These are phyloP conservation scores for Masnerella sp. DNA, from an alignment of 2,888 invertebrate species.

Conservation along the genomic window DNA sequence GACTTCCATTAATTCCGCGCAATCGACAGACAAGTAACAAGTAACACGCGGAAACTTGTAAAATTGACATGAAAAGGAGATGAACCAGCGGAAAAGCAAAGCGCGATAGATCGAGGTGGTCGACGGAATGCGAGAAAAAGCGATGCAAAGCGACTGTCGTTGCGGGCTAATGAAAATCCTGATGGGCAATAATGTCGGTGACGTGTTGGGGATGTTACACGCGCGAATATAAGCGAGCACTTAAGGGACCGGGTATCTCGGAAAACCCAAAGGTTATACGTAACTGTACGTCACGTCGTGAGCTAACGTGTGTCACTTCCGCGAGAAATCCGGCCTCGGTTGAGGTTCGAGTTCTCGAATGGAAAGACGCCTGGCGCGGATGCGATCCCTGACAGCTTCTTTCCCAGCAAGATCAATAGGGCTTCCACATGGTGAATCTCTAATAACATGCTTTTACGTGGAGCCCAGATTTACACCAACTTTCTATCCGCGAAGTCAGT, in stretches of 20 bases:
- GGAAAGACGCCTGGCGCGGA: constrained; percentile 42
- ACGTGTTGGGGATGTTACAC: constrained; percentile 33
- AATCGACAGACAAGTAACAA: too few species aligned
- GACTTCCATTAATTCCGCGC: too few species aligned
- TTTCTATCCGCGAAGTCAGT: constrained; percentile 38
- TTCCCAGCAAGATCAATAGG: constrained; percentile 59
- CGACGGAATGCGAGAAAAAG: not conserved
- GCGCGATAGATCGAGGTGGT: not conserved
- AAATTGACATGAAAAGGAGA: too few species aligned
- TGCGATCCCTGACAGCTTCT: constrained; percentile 58
- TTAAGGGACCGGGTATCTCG: constrained; percentile 54
- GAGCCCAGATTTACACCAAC: constrained; percentile 44
- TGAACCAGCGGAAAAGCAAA: not conserved
- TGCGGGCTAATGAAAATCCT: constrained; percentile 49
- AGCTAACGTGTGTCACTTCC: constrained; percentile 59
- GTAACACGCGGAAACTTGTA: too few species aligned
- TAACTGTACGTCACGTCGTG: constrained; percentile 52
- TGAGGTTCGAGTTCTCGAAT: constrained; percentile 38
- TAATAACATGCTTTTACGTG: constrained; percentile 55
- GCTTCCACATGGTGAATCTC: constrained; percentile 55
- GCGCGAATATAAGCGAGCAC: constrained; percentile 56
- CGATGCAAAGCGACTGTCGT: constrained; percentile 30
- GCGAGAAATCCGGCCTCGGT: constrained; percentile 58
- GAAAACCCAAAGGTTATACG: constrained; percentile 52
- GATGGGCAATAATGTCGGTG: constrained; percentile 50